Evolutionary conservation across 2,113 vertebrate genomes (phyloP).

Genomic region (Dasypus novemcinctus): DNA sequence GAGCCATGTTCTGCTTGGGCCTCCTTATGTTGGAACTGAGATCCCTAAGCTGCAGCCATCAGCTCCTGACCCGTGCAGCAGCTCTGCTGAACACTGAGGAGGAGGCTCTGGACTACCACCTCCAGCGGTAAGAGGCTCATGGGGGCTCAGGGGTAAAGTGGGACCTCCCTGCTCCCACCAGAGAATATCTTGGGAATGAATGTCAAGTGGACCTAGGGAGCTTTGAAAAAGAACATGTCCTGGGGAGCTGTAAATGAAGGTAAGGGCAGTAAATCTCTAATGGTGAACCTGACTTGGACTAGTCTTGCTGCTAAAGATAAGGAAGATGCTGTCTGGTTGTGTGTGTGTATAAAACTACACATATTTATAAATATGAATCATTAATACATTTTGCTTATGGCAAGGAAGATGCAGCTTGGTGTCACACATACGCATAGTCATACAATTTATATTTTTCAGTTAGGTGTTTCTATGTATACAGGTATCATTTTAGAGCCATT

Average conservation of each 20-base stretch:
- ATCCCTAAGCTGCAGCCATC: conserved; percentile 81
- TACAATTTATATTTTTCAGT: not conserved
- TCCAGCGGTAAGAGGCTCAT: conserved; percentile 78
- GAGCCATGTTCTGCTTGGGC: conserved; percentile 92
- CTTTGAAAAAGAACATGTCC: not conserved
- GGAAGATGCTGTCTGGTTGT: not conserved
- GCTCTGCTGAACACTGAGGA: conserved; percentile 83
- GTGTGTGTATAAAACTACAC: not conserved
- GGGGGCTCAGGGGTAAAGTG: accelerated
- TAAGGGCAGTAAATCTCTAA: accelerated
- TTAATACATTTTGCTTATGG: not conserved
- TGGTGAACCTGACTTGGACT: no score
- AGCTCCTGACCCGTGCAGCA: conserved; percentile 81
- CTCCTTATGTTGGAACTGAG: conserved; percentile 89
- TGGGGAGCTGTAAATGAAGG: not conserved
- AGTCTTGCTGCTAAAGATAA: not conserved
- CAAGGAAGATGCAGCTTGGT: not conserved
- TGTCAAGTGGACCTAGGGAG: no score
- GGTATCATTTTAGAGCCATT: not conserved
- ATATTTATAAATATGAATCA: not conserved
- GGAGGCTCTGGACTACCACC: conserved; percentile 82
- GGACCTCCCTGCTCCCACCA: accelerated
- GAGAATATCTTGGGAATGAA: not conserved
- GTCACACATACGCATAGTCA: not conserved
- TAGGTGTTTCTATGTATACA: not conserved